phyloP scores from a whole-genome alignment of 2,113 vertebrate genomes.

The Accipiter virgatus region DNA sequence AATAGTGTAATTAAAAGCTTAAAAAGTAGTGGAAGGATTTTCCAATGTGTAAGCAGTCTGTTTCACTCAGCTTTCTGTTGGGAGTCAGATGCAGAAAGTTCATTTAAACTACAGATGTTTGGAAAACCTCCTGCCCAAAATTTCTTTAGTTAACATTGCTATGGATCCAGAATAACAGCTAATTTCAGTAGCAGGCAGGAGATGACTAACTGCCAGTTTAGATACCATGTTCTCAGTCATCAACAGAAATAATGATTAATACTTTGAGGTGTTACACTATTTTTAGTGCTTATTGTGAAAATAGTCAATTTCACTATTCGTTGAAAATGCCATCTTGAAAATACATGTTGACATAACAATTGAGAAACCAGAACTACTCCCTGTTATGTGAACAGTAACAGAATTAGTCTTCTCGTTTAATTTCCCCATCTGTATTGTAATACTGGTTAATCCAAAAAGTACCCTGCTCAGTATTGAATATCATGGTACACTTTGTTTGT shows the following conservation, averaged over 20 bases:
- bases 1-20: neutral
- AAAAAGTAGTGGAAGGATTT: neutral
- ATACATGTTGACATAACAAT: neutral
- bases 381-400: neutral
- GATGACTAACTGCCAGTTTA: neutral
- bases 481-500: neutral
- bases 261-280: accelerated
- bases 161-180: neutral
- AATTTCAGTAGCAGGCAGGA: neutral
- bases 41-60: accelerated
- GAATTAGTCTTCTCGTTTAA: neutral
- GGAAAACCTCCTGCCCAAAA: neutral
- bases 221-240: neutral
- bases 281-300: neutral
- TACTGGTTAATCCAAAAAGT: neutral
- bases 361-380: neutral
- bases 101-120: neutral
- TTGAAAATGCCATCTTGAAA: neutral
- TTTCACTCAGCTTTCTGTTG: neutral
- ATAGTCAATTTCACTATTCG: neutral
- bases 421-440: neutral
- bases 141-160: neutral
- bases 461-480: neutral
- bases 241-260: neutral
- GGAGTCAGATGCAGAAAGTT: neutral